Conservation (phyloP, 2,113 vertebrate species). For the Felis catus region DNA sequence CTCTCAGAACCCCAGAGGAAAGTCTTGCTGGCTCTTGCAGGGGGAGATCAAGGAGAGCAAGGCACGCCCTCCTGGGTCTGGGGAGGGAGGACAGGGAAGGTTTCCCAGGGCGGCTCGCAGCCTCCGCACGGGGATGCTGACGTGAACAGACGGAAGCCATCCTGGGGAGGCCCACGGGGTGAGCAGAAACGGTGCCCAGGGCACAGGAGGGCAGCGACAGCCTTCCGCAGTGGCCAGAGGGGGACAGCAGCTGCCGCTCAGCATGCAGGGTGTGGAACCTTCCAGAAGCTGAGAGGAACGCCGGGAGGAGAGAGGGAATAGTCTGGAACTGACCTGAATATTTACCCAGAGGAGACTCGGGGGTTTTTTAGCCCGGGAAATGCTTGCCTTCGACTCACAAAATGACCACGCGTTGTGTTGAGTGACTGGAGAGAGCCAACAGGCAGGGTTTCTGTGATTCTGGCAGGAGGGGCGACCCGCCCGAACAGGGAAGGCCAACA, state of each 20-base stretch:
- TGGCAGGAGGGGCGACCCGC: neutral
- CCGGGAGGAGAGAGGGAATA: neutral
- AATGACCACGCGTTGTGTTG: rapidly evolving
- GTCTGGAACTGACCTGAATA: neutral
- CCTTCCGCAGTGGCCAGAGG: neutral
- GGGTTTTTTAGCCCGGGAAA: neutral
- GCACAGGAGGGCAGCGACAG: neutral
- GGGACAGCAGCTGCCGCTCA: no score
- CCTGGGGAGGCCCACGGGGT: neutral
- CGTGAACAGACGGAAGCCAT: neutral
- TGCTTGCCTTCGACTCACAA: neutral
- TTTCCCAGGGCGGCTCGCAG: neutral
- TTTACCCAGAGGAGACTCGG: no score
- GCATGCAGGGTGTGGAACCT: no score
- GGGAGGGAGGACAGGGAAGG: neutral
- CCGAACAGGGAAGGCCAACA: neutral
- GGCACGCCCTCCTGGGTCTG: no score
- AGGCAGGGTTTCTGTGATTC: neutral
- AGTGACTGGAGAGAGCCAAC: rapidly evolving
- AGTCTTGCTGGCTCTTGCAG: no score
- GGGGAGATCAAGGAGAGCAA: neutral
- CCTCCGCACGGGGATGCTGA: rapidly evolving
- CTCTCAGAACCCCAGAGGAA: no score
- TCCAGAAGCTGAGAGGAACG: neutral
- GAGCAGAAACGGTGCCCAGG: neutral